Evolutionary conservation across 2,113 vertebrate genomes (phyloP), one percentile per base, ranked within the genome.

Genomic region (Phylloscopus whistleri): DNA sequence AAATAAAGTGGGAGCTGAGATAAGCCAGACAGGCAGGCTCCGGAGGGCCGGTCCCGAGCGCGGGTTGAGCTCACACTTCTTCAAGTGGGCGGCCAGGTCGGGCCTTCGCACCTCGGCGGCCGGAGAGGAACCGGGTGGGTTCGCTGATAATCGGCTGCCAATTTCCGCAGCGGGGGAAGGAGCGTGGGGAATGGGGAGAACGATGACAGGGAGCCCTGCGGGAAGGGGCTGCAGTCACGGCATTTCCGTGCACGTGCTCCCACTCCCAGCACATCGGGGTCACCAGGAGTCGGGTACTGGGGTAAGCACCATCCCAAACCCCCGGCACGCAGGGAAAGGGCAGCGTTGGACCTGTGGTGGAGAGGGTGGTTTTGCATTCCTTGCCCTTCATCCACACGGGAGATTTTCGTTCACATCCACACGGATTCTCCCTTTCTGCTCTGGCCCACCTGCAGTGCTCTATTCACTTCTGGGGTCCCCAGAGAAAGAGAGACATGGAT

Each of bases 211-310:
- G 62, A 74, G 48, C 62, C 60, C 52, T 3, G 3, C 0, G 9
- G 67, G 79, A 37, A n/a, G 12, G 13, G 33, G 22, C 52, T 63
- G 81, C 81, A 41, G 41, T 20, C 24, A 18, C 26, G 75, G 43
- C 58, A 24, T 52, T 39, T 63, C 59, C 21, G 5, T 30, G 48
- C 16, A n/a, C 28, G 12, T 33, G 44, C 18, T 66, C 66, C 23
- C 23, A 1, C 33, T 55, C 28, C 56, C 66, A 13, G 43, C 2
- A 2, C 56, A 3, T 0, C 1, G 14, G 43, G 48, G 20, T 80
- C 16, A 8, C 0, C 0, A 23, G 83, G 52, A 41, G 39, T 4
- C 1, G 1, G 63, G 60, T 2, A 11, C 22, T 0, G 4, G 46
- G 11, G 17, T 9, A 19, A 87, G 84, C 49, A 24, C 31, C 20